A percentile compares a stretch with the other conserved stretches of the same genome.
Conservation (phyloP, 2,888 invertebrate species). For the Trichopria drosophilae region DNA sequence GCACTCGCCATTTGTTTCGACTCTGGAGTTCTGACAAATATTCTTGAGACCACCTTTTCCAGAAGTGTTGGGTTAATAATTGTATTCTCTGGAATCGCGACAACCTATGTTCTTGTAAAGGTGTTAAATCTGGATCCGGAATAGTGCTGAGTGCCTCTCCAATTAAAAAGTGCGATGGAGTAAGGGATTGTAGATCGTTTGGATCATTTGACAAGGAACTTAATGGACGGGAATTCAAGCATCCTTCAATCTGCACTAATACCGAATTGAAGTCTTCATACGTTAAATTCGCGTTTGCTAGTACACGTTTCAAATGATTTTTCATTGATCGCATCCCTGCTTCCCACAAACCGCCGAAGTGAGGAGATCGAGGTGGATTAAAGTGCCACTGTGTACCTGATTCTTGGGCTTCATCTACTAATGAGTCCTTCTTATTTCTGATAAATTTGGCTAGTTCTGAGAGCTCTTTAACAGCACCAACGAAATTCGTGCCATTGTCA, state of each 20-base stretch:
- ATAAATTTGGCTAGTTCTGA: too few relatives aligned
- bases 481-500: too few relatives aligned
- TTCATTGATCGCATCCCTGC: constrained; percentile 41
- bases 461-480: too few relatives aligned
- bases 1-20: constrained; percentile 33
- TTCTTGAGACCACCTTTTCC: constrained; percentile 38
- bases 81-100: constrained; percentile 37
- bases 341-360: constrained; percentile 45
- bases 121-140: constrained; percentile 37
- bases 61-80: constrained; percentile 33
- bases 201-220: constrained; percentile 38
- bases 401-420: too few relatives aligned
- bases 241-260: constrained; percentile 39
- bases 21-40: constrained; percentile 39
- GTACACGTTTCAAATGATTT: constrained; percentile 37
- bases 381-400: constrained; percentile 45
- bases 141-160: constrained; percentile 37
- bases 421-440: too few relatives aligned
- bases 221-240: constrained; percentile 40
- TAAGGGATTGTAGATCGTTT: constrained; percentile 35
- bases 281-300: constrained; percentile 33
- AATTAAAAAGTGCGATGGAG: constrained; percentile 47
- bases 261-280: constrained; percentile 40
- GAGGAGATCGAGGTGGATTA: constrained; percentile 38
- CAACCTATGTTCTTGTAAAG: constrained; percentile 30